phyloP scores from a whole-genome alignment of 2,113 vertebrate genomes.

The Triplophysa dalaica region DNA sequence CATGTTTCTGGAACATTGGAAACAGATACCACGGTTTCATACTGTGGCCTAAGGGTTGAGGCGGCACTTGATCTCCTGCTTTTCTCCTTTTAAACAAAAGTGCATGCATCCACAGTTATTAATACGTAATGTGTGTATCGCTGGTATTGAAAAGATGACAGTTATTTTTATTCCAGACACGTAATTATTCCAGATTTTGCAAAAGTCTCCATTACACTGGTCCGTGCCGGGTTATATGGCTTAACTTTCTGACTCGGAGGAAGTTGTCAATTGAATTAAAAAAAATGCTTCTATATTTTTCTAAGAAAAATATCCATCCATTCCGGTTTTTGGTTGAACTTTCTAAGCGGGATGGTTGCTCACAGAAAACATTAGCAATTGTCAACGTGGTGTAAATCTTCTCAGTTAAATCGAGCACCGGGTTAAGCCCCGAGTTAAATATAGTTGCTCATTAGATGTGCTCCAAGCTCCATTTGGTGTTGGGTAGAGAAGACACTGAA shows the following conservation, averaged over 20 bases:
- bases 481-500: neutral
- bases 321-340: neutral
- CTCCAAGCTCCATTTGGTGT: neutral
- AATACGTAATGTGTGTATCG: neutral
- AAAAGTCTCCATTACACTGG: conserved; percentile 1
- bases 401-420: conserved; percentile 17
- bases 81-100: conserved; percentile 17
- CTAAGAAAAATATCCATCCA: neutral
- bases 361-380: conserved; percentile 29
- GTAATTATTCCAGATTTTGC: conserved; percentile 3
- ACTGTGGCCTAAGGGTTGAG: neutral
- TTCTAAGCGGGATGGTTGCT: neutral
- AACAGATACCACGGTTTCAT: conserved; percentile 27
- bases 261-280: neutral
- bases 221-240: conserved; percentile 3
- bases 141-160: conserved; percentile 21
- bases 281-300: conserved; percentile 15
- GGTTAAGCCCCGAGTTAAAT: conserved; percentile 15
- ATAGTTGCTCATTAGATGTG: conserved; percentile 33
- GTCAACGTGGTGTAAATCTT: conserved; percentile 28
- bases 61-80: neutral
- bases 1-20: conserved; percentile 32
- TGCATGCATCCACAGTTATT: conserved; percentile 1
- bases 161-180: neutral
- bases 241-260: neutral